Evolutionary conservation across 64 coral and sea anemone species (phyloP).

Genomic region (Porites lutea): DNA sequence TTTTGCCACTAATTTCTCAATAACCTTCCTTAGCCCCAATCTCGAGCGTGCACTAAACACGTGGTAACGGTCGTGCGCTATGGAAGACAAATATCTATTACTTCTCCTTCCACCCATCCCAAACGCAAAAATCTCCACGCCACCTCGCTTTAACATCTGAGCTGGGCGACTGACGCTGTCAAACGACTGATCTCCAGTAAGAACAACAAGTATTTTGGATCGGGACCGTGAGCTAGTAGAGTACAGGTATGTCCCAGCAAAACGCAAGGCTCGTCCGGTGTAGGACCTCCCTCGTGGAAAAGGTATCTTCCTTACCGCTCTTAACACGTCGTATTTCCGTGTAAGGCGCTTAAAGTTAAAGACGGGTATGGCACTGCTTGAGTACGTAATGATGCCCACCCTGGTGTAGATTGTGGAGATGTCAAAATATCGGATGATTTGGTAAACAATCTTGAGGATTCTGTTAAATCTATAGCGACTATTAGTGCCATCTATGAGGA

Average conservation of each 20-base stretch:
- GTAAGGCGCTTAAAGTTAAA: conserved; percentile 43
- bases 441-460: conserved; percentile 70
- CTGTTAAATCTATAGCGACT: conserved; percentile 84
- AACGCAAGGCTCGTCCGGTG: conserved; percentile 62
- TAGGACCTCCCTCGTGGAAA: conserved; percentile 49
- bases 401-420: conserved; percentile 71
- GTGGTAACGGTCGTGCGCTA: conserved; percentile 54
- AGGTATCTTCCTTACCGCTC: conserved; percentile 7
- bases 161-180: conserved; percentile 55
- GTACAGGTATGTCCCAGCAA: conserved; percentile 56
- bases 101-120: conserved; percentile 53
- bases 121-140: conserved; percentile 68
- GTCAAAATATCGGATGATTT: conserved; percentile 74
- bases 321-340: conserved; percentile 39
- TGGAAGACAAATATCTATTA: conserved; percentile 40
- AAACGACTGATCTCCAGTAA: conserved; percentile 45
- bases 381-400: conserved; percentile 79
- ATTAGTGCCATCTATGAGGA: conserved; percentile 73
- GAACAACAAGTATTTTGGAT: conserved; percentile 52
- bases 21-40: neutral
- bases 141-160: conserved; percentile 12
- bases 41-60: conserved; percentile 60
- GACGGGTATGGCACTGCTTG: conserved; percentile 36
- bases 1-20: conserved; percentile 17
- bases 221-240: conserved; percentile 25